These are phyloP conservation scores for Chaenogobius annularis DNA, from an alignment of 2,113 vertebrate genomes.

Conservation along the genomic window DNA sequence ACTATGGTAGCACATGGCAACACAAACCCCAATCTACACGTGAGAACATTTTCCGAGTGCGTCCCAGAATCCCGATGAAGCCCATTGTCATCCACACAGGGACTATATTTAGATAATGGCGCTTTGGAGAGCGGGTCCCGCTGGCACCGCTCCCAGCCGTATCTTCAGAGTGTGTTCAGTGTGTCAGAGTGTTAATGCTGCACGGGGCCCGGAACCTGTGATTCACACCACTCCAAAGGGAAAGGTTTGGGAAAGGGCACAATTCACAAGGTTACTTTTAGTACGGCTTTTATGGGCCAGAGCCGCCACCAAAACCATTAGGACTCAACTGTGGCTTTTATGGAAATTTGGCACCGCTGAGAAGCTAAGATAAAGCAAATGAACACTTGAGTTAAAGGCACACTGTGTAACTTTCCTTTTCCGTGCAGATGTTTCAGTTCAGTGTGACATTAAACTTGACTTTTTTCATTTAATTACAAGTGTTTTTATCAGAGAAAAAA, in stretches of 20 bases:
- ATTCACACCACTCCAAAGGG: slow-evolving; percentile 15
- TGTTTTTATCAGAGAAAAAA: no score
- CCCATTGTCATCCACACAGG: background rate
- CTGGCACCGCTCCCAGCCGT: slow-evolving; percentile 12
- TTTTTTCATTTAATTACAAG: no score
- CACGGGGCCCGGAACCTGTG: background rate
- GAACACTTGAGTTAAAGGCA: no score
- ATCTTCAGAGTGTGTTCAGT: background rate
- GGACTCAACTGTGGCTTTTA: slow-evolving; percentile 32
- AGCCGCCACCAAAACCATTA: background rate
- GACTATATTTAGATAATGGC: slow-evolving; percentile 3
- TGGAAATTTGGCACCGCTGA: slow-evolving; percentile 16
- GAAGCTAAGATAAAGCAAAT: slow-evolving; percentile 10
- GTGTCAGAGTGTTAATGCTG: slow-evolving; percentile 5
- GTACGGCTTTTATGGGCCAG: slow-evolving; percentile 23
- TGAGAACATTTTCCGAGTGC: background rate
- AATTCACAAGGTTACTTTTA: slow-evolving; percentile 24
- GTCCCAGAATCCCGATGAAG: background rate
- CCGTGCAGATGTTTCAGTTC: no score
- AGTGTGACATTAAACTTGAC: no score
- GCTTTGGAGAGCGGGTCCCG: background rate
- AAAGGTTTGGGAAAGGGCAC: slow-evolving; percentile 7
- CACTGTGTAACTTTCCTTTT: no score
- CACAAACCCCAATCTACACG: background rate
- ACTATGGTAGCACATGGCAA: no score